Conservation (phyloP, 2,113 vertebrate genomes). For the Erythrolamprus reginae region DNA sequence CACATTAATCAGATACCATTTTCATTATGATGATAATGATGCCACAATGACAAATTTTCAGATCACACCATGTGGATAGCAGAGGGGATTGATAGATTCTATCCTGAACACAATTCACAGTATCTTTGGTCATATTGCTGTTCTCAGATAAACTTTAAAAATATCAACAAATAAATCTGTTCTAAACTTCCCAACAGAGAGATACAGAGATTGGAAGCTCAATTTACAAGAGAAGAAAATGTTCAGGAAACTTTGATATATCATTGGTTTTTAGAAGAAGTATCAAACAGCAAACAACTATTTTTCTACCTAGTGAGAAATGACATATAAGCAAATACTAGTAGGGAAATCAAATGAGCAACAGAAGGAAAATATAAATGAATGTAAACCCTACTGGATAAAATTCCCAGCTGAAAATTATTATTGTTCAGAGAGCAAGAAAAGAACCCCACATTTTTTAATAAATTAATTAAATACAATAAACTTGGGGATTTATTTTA, state of each 20-base stretch:
- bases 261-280: background rate
- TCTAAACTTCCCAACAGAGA: background rate
- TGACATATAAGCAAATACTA: too few relatives aligned
- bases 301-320: background rate
- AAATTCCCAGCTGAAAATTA: background rate
- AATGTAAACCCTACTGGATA: background rate
- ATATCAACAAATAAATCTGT: background rate
- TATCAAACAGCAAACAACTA: background rate
- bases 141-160: background rate
- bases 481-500: background rate
- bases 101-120: background rate
- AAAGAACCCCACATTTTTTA: background rate
- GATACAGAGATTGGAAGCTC: background rate
- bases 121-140: background rate
- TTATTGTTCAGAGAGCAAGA: background rate
- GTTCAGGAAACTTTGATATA: background rate
- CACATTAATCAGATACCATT: background rate
- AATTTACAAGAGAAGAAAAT: background rate
- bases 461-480: background rate
- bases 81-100: background rate
- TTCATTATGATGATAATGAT: background rate
- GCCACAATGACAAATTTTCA: background rate
- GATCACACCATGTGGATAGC: background rate
- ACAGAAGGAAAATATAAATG: background rate
- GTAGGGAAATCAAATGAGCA: background rate